These are phyloP conservation scores for Emydura subglobosa DNA, from an alignment of 2,113 vertebrate genomes.

Conservation along the genomic window DNA sequence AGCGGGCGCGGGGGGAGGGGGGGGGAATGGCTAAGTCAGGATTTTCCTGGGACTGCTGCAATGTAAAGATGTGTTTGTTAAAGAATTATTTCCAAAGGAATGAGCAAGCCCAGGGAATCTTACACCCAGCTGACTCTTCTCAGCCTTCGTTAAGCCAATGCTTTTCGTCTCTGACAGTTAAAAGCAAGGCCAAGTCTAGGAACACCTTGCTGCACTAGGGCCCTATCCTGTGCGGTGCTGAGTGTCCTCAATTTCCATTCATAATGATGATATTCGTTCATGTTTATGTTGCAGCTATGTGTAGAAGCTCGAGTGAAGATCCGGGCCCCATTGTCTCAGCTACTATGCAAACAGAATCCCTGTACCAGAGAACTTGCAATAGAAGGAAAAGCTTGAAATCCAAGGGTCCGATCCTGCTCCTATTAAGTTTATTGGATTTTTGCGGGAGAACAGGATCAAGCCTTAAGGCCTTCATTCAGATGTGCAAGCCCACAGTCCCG, in stretches of 20 bases:
- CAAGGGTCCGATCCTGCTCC: not conserved
- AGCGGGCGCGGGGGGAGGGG: not conserved
- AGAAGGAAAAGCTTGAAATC: not conserved
- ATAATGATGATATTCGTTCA: not conserved
- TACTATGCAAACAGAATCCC: not conserved
- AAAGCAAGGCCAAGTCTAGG: not conserved
- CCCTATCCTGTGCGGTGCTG: not conserved
- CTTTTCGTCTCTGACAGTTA: not conserved
- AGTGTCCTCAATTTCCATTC: constrained; percentile 21
- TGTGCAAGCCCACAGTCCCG: not conserved
- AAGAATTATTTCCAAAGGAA: constrained; percentile 31
- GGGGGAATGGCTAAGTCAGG: not conserved
- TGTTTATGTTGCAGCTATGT: not conserved
- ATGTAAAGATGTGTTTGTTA: not conserved
- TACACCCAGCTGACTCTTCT: not conserved
- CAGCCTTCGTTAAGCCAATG: not conserved
- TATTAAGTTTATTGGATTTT: not conserved
- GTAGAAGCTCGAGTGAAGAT: not conserved
- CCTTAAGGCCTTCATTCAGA: not conserved
- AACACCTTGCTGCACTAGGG: not conserved
- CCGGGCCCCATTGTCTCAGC: not conserved
- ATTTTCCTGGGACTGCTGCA: not conserved
- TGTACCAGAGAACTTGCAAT: not conserved
- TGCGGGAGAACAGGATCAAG: not conserved
- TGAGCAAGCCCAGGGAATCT: not conserved